Conservation (phyloP, 2,888 invertebrate species). For the Tenodera sinensis region DNA sequence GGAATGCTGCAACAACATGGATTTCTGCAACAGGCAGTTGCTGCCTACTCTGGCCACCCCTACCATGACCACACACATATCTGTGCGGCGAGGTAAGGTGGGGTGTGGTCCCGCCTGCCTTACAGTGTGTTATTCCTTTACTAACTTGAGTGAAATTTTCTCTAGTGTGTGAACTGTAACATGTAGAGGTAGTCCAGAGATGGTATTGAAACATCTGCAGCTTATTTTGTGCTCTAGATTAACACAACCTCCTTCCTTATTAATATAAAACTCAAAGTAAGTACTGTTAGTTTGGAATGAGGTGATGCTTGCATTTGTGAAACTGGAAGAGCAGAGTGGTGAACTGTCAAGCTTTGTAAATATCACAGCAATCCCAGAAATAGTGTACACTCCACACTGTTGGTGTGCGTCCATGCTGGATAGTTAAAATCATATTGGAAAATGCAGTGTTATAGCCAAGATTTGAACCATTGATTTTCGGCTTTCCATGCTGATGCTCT, state of each 20-base stretch:
- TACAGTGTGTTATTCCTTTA: background rate
- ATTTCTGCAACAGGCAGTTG: slow-evolving; percentile 56
- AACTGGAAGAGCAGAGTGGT: background rate
- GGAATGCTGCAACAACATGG: slow-evolving; percentile 53
- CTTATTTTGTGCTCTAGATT: background rate
- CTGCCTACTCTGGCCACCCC: slow-evolving; percentile 44
- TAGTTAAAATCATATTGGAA: no score
- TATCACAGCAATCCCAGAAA: background rate
- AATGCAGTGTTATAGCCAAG: no score
- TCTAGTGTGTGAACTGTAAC: background rate
- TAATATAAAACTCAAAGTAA: background rate
- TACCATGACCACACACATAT: slow-evolving; percentile 43
- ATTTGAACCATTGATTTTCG: no score
- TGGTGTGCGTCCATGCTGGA: no score
- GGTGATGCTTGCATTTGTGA: background rate
- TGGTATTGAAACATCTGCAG: background rate
- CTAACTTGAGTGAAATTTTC: background rate
- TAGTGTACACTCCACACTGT: background rate
- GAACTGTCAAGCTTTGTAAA: background rate
- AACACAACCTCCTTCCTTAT: background rate
- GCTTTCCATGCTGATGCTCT: no score
- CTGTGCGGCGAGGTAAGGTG: slow-evolving; percentile 33
- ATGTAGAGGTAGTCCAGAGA: background rate
- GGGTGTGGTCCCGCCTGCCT: background rate
- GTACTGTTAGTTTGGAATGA: background rate